Conservation (phyloP, 2,113 vertebrate species). For the Seriola aureovittata region DNA sequence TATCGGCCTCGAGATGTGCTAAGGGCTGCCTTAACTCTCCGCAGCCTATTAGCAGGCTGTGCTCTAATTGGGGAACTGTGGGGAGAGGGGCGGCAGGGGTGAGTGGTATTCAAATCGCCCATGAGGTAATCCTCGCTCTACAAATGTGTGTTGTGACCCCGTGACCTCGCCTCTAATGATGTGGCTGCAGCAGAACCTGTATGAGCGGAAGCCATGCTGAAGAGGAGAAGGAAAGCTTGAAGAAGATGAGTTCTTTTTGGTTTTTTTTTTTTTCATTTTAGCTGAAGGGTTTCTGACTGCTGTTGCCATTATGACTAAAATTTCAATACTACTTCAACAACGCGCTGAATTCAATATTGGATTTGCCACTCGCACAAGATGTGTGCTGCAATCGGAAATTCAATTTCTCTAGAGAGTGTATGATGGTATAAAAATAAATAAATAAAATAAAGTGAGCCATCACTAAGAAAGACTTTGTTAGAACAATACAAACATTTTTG, state of each 20-base stretch:
- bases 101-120: conserved; percentile 78
- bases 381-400: conserved; percentile 25
- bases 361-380: conserved; percentile 27
- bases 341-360: conserved; percentile 41
- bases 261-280: neutral
- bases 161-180: conserved; percentile 71
- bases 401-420: conserved; percentile 35
- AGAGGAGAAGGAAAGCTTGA: conserved; percentile 22
- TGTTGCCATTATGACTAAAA: conserved; percentile 13
- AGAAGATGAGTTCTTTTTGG: neutral
- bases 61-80: conserved; percentile 78
- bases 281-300: neutral
- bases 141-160: conserved; percentile 80
- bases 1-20: conserved; percentile 79
- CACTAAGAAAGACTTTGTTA: neutral
- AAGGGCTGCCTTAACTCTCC: conserved; percentile 64
- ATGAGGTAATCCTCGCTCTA: conserved; percentile 82
- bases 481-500: conserved; percentile 27
- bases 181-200: conserved; percentile 50
- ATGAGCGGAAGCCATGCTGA: conserved; percentile 50
- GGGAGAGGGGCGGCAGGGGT: conserved; percentile 67
- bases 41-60: conserved; percentile 76
- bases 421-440: conserved; percentile 20
- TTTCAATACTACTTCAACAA: conserved; percentile 22
- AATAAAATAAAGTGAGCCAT: conserved; percentile 19